Evolutionary conservation across 2,797 vertebrate species (phyloP).

Genomic region (Alfaro cultratus): DNA sequence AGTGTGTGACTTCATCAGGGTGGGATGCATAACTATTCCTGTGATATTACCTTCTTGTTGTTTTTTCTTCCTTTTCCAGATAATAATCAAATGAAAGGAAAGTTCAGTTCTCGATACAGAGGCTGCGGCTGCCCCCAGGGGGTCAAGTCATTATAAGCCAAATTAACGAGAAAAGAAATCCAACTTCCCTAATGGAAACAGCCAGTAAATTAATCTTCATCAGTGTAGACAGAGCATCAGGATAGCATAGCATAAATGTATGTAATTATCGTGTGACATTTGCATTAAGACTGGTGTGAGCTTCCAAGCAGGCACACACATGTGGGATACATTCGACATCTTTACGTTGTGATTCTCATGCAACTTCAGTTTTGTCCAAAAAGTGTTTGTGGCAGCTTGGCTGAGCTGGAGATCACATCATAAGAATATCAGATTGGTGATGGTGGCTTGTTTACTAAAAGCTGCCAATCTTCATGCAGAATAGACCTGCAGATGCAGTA

Average conservation of each 20-base stretch:
- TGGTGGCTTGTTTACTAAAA: background rate
- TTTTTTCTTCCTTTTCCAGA: background rate
- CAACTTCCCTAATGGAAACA: background rate
- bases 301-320: background rate
- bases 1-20: background rate
- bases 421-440: background rate
- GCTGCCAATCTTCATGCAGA: background rate
- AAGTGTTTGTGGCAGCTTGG: background rate
- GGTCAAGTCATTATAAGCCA: background rate
- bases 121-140: background rate
- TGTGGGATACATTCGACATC: background rate
- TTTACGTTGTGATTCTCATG: background rate
- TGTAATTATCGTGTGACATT: background rate
- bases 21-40: background rate
- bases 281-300: background rate
- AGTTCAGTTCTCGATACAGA: background rate
- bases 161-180: background rate
- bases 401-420: background rate
- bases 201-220: constrained; percentile 1
- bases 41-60: background rate
- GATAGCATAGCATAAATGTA: background rate
- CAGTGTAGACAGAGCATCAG: background rate
- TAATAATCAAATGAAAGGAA: background rate
- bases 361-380: background rate
- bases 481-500: background rate